Evolutionary conservation across 1,140 invertebrate genomes (phyloP), one percentile per base, ranked within the genome.

Genomic region (Drosophila nasuta): DNA sequence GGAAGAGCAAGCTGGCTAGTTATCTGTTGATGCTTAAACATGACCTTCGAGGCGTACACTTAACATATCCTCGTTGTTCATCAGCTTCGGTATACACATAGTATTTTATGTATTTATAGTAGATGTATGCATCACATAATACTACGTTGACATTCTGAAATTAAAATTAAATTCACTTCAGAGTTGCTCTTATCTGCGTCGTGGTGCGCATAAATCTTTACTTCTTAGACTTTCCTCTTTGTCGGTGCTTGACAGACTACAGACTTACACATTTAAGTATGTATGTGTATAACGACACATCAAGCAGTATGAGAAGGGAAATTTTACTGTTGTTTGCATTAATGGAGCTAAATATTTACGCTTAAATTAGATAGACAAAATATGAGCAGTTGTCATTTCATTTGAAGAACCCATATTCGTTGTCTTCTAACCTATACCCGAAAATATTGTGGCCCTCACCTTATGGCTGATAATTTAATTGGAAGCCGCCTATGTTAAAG

Each of bases 391-490:
- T 25, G 20, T 25, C 20, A 3, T 25, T 25, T 25, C 20, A 25
- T 25, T 25, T 25, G 20, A 25, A 25, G 20, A 25, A 25, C 20
- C 20, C 20, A 25, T 25, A 25, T 25, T 25, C 3, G 20, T 25
- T 25, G 20, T 25, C 20, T 25, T 25, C 20, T 25, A 25, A 25
- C 20, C 20, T 25, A 25, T 25, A 25, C 20, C 20, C 20, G 20
- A 25, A 25, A 25, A 25, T 25, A 25, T 25, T 25, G 20, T 25
- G 20, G 20, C 20, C 20, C 3, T 25, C 48, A 58, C 45, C 69
- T 77, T 63, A 74, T 48, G 68, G 28, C 57, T 48, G 48, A 77
- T 81, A 78, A 85, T 85, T 86, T 75, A 78, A 81, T 86, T 77
- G 60, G 72, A 64, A 25, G 20, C 3, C 20, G 20, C 20, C 20